These are phyloP conservation scores for Falco rusticolus DNA, from an alignment of 2,797 vertebrate species.

Conservation along the genomic window DNA sequence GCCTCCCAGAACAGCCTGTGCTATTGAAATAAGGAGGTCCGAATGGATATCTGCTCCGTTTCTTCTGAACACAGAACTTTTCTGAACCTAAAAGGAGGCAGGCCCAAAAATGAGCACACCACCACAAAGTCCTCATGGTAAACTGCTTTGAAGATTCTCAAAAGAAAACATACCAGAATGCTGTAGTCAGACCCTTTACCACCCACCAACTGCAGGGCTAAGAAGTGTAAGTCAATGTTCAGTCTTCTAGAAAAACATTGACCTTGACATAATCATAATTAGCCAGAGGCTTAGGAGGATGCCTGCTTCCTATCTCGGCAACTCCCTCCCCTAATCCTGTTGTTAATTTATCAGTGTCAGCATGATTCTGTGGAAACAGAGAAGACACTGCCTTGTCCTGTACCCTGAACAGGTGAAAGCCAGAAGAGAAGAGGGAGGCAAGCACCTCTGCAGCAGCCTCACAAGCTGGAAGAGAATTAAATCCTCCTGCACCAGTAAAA, in stretches of 20 bases:
- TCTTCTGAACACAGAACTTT: constrained; percentile 90
- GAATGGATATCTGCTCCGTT: constrained; percentile 95
- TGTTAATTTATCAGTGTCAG: background rate
- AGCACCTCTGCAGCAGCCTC: background rate
- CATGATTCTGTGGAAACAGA: background rate
- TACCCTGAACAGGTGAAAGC: background rate
- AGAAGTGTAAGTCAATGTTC: background rate
- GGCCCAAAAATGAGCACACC: background rate
- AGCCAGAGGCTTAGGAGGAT: background rate
- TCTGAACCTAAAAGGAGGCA: constrained; percentile 86
- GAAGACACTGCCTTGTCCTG: background rate
- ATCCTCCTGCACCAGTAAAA: background rate
- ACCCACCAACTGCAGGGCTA: background rate
- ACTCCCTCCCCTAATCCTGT: background rate
- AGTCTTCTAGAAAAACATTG: background rate
- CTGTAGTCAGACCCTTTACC: background rate
- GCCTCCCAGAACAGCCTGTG: constrained; percentile 94
- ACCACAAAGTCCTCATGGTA: rapidly evolving
- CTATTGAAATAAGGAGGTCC: constrained; percentile 88
- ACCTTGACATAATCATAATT: background rate
- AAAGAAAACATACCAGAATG: background rate
- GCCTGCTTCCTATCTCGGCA: background rate
- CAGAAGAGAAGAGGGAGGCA: background rate
- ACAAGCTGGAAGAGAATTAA: background rate
- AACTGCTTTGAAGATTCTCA: background rate